Conservation (phyloP, 2,888 invertebrate species). For the Ormyrus labotus region DNA sequence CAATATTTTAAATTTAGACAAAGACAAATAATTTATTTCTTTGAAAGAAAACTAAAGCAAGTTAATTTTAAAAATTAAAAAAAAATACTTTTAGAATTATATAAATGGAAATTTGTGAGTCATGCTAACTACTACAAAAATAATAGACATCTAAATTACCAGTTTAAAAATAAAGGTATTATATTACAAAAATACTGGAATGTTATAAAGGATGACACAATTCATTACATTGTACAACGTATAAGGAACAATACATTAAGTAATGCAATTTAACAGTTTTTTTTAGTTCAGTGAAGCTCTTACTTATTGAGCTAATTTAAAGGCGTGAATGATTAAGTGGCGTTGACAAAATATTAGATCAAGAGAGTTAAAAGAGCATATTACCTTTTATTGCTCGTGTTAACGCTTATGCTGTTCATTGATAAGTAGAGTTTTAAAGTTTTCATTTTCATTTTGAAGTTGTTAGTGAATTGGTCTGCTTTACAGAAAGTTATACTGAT, state of each 20-base stretch:
- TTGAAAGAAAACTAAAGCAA: background rate
- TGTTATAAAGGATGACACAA: too few species aligned
- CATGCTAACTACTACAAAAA: slow-evolving; percentile 2
- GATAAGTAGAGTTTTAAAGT: slow-evolving; percentile 29
- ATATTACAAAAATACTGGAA: too few species aligned
- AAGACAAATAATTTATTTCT: too few species aligned
- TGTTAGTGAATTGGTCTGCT: slow-evolving; percentile 30
- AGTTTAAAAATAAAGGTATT: too few species aligned
- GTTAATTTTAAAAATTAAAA: background rate
- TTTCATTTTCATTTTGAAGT: slow-evolving; percentile 18
- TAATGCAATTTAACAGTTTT: background rate
- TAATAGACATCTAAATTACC: background rate
- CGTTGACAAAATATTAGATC: slow-evolving; percentile 20
- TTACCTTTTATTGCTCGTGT: slow-evolving; percentile 50
- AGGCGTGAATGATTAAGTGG: slow-evolving; percentile 8
- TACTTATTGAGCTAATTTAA: slow-evolving; percentile 22
- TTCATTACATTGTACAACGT: too few species aligned
- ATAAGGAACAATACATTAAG: too few species aligned
- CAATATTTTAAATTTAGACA: too few species aligned
- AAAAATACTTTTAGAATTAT: background rate
- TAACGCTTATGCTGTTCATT: slow-evolving; percentile 51
- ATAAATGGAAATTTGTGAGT: background rate
- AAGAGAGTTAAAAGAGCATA: slow-evolving; percentile 30
- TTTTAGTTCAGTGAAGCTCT: slow-evolving; percentile 2
- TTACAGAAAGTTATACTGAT: slow-evolving; percentile 15